phyloP scores from a whole-genome alignment of 2,113 vertebrate species.

The Cephalopterus ornatus region DNA sequence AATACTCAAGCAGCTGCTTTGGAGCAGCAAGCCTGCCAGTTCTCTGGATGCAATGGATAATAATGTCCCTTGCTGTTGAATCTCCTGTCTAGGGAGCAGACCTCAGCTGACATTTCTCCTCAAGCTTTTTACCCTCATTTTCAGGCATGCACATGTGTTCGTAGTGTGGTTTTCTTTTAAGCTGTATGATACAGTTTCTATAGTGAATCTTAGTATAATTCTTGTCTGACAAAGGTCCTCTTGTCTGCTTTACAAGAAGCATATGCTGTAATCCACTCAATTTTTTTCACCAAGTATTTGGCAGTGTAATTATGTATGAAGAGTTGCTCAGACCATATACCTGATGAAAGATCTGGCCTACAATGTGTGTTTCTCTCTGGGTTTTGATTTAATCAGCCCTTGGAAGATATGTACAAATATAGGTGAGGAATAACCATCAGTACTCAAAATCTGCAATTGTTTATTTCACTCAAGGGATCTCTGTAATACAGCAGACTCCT shows the following conservation, averaged over 20 bases:
- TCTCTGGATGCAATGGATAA: background rate
- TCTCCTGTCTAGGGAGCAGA: background rate
- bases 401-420: background rate
- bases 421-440: background rate
- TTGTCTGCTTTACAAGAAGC: background rate
- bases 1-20: background rate
- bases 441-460: background rate
- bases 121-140: background rate
- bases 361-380: background rate
- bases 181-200: background rate
- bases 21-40: background rate
- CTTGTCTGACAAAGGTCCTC: background rate
- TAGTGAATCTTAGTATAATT: background rate
- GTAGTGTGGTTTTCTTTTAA: background rate
- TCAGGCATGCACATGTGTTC: constrained; percentile 5
- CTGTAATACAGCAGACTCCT: background rate
- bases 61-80: background rate
- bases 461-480: background rate
- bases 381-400: background rate
- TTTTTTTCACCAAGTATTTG: constrained; percentile 9
- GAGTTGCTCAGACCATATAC: background rate
- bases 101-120: background rate
- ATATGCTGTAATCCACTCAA: constrained; percentile 1
- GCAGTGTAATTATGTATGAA: background rate
- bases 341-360: constrained; percentile 11